Conservation (phyloP, 1,140 invertebrate species). For the Hycleus cichorii region DNA sequence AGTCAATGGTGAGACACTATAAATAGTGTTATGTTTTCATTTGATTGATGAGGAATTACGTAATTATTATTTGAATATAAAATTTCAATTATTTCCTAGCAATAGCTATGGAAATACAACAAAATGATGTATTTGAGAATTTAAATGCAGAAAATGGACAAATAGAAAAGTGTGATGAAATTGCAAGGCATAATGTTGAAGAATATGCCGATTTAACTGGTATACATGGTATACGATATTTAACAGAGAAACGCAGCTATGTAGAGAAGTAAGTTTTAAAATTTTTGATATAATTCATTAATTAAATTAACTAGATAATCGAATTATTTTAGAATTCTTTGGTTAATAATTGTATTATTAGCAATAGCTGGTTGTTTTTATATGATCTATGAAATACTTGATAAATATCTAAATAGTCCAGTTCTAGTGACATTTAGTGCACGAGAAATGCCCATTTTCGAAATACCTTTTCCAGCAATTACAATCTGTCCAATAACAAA, state of each 20-base stretch:
- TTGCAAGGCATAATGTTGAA: slow-evolving; percentile 24
- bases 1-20: too few species aligned
- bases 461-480: background rate
- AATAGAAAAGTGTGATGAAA: background rate
- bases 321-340: background rate
- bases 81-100: too few species aligned
- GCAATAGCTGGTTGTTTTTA: background rate
- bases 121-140: too few species aligned
- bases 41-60: too few species aligned
- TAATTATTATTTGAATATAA: too few species aligned
- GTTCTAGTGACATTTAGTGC: background rate
- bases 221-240: slow-evolving; percentile 45
- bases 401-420: background rate
- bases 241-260: slow-evolving; percentile 39
- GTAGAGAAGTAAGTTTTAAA: too few species aligned
- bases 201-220: slow-evolving; percentile 43
- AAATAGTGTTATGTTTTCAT: too few species aligned
- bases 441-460: background rate
- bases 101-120: too few species aligned
- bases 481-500: background rate
- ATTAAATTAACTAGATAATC: background rate
- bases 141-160: background rate
- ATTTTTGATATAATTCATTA: too few species aligned
- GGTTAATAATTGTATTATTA: background rate
- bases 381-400: background rate